Evolutionary conservation across 2,888 invertebrate genomes (phyloP), one percentile per base, ranked within the genome.

Genomic region (Rapana venosa): DNA sequence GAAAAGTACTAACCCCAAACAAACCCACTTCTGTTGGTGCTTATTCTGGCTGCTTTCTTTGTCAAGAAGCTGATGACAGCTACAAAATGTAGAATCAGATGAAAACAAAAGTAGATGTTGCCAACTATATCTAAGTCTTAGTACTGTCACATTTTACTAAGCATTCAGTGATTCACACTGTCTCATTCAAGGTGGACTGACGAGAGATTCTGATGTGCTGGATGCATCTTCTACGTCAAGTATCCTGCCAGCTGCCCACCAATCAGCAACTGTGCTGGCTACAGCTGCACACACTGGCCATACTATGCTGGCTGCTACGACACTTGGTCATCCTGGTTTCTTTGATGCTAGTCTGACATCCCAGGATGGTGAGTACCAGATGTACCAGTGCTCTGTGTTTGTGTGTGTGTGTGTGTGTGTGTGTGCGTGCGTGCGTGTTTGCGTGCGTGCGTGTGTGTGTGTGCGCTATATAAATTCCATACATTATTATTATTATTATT

Each of bases 261-360:
- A 89, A 85, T 89, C 89, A 22, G 88, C 88, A 13, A 26, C 81
- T 47, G 20, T 88, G 30, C 56, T 88, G 81, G 84, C 89, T 20
- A 83, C 61, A n/a, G 70, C 89, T n/a, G 85, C 89, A 4, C 89
- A 89, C 47, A 11, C 89, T 32, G 74, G 89, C 36, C 89, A 89
- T 36, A 35, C 89, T 20, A 89, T 89, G 89, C 83, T 89, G 70
- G 70, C 88, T 20, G 58, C 88, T 61, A 84, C 85, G 20, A 81
- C 87, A 22, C 87, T 88, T n/a, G 88, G 88, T 30, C 88, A 74
- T 35, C 84, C 61, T 47, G 70, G 85, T 30, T 84, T 89, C 84
- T 89, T 89, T 22, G 89, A 89, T 32, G 61, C 89, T 32, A 77
- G 74, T 85, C 89, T 89, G 6, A 66, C 74, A 13, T 35, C 35